Base-by-base conservation (phyloP, 1,140 invertebrate genomes). In the Drosophila fuyamai region DNA sequence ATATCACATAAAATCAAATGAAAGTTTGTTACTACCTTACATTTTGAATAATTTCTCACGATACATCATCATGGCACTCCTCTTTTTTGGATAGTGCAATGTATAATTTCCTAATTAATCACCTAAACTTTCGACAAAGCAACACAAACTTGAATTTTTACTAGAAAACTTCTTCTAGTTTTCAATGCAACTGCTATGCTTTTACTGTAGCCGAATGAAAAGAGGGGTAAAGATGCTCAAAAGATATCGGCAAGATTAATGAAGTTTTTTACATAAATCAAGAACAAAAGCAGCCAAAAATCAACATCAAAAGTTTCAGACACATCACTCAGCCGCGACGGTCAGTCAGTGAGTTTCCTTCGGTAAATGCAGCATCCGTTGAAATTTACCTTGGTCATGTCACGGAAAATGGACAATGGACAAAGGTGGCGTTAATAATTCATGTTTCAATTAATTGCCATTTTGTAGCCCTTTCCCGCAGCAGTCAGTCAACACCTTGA, bases 381-480 rank as follows among this genome's bases (percentile, higher is more conserved):
- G 47, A 40, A 86, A 65, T 82, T 79, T 83, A 86, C 83, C 83
- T 71, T 86, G 83, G 84, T 88, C 79, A 88, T 88, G 79, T 82
- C 77, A 70, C 57, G 74, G 72, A 59, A 47, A 83, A 73, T 59
- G 76, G 79, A 72, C 77, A 86, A 81, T 82, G 76, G 70, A 86
- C 79, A 81, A 76, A 81, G 83, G 79, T 81, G 78, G 81, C 76
- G 76, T 90, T 90, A 90, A 90, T 90, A 90, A 90, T 90, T 90
- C 86, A 90, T 90, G 86, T 90, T 90, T 90, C 85, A 90, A 90
- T 90, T 90, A 90, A 90, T 90, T 90, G 86, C 86, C 86, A 90
- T 90, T 90, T 90, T 90, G 86, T 79, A 79, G 67, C 79, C 83
- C 75, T 62, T 76, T 50, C 53, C 73, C 51, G 27, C 58, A 48